Conservation (phyloP, 92 coral and sea anemone species). For the Epizoanthus ramosus region DNA sequence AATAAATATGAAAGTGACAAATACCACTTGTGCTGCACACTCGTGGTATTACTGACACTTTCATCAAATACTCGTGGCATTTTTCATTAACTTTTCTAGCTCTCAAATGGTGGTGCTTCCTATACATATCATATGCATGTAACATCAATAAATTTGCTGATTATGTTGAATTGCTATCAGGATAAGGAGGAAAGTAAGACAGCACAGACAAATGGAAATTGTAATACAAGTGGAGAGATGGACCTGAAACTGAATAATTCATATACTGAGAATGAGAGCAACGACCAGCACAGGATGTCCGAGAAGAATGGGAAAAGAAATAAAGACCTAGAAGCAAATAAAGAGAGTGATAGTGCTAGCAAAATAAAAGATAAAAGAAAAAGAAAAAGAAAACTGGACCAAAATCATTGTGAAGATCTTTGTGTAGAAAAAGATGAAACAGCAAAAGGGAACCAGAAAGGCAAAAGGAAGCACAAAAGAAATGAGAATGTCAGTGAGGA, state of each 20-base stretch:
- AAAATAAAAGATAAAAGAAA: constrained; percentile 16
- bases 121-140: too few relatives aligned
- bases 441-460: constrained; percentile 25
- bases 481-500: constrained; percentile 24
- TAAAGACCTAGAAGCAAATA: constrained; percentile 4
- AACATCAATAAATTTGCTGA: neutral
- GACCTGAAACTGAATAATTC: neutral
- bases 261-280: neutral
- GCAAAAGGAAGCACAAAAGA: constrained; percentile 41
- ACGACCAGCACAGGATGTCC: constrained; percentile 8
- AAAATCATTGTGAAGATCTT: constrained; percentile 38
- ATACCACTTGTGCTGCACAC: too few relatives aligned
- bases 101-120: too few relatives aligned
- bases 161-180: neutral
- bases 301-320: constrained; percentile 5
- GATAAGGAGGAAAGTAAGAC: neutral
- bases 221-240: neutral
- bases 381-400: constrained; percentile 32
- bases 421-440: constrained; percentile 40
- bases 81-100: too few relatives aligned
- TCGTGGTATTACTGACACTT: too few relatives aligned
- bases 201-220: neutral
- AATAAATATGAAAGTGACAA: too few relatives aligned
- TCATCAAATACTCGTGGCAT: too few relatives aligned
- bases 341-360: neutral